Conservation (phyloP, 2,113 vertebrate genomes). For the Limnothrissa miodon region DNA sequence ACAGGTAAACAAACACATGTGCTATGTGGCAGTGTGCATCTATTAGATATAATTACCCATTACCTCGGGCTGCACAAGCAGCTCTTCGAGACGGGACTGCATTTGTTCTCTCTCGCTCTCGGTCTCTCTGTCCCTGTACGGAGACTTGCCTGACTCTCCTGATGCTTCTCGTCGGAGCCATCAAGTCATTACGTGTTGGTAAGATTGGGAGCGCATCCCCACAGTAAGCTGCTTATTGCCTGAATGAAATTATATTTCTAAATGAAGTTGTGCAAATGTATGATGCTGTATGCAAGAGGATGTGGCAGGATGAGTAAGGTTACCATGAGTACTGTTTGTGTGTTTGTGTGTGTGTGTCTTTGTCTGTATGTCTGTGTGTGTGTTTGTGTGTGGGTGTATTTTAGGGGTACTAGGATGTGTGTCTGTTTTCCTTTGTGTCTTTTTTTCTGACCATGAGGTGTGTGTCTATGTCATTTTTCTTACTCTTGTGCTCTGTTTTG, state of each 20-base stretch:
- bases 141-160: constrained; percentile 54
- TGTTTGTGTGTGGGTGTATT: neutral
- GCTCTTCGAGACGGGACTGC: neutral
- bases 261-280: neutral
- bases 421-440: constrained; percentile 28
- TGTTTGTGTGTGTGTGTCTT: neutral
- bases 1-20: constrained; percentile 12
- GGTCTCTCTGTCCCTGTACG: constrained; percentile 25
- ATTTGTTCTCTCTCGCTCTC: neutral
- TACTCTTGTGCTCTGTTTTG: constrained; percentile 36
- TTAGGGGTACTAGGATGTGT: neutral
- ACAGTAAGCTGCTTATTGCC: constrained; percentile 64
- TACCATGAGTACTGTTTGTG: neutral
- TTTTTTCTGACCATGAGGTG: constrained; percentile 63
- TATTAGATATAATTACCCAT: constrained; percentile 22
- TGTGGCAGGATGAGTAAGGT: neutral
- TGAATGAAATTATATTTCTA: constrained; percentile 65
- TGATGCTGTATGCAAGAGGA: neutral
- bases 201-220: constrained; percentile 51
- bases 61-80: neutral
- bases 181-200: constrained; percentile 65
- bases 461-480: neutral
- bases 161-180: constrained; percentile 49
- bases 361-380: neutral
- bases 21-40: constrained; percentile 7